A percentile compares a stretch with the other conserved stretches of the same genome.
Evolutionary conservation across 2,113 vertebrate species (phyloP).

Genomic region (Otocyon megalotis): DNA sequence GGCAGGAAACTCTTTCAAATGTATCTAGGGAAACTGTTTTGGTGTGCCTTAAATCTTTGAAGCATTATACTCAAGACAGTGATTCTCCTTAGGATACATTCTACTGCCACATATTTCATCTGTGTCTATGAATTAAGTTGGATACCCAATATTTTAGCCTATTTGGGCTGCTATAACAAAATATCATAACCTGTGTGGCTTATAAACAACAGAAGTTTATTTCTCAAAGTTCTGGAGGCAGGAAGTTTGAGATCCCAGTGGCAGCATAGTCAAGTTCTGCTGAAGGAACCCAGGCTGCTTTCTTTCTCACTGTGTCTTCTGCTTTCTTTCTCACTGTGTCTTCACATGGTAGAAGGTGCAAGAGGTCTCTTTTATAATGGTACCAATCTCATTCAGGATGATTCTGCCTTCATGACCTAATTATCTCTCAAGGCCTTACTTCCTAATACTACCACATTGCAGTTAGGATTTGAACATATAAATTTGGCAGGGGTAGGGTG

Average conservation of each 20-base stretch:
- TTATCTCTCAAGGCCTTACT: not conserved
- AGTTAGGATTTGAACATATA: not conserved
- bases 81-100: not conserved
- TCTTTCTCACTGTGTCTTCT: not conserved
- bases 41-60: not conserved
- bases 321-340: not conserved
- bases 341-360: not conserved
- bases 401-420: not conserved
- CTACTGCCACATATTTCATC: not conserved
- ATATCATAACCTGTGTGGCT: not conserved
- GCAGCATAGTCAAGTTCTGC: not conserved
- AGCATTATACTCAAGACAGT: not conserved
- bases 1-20: not conserved
- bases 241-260: not conserved
- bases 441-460: not conserved
- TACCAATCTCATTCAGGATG: not conserved
- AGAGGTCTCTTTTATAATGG: not conserved
- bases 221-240: not conserved
- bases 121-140: not conserved
- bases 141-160: not conserved
- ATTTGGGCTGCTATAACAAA: not conserved
- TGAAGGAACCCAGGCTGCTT: not conserved
- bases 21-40: not conserved
- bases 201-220: not conserved
- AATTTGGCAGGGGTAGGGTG: not conserved